Conservation (phyloP, 2,797 vertebrate species). For the Phoxinus dragarum region DNA sequence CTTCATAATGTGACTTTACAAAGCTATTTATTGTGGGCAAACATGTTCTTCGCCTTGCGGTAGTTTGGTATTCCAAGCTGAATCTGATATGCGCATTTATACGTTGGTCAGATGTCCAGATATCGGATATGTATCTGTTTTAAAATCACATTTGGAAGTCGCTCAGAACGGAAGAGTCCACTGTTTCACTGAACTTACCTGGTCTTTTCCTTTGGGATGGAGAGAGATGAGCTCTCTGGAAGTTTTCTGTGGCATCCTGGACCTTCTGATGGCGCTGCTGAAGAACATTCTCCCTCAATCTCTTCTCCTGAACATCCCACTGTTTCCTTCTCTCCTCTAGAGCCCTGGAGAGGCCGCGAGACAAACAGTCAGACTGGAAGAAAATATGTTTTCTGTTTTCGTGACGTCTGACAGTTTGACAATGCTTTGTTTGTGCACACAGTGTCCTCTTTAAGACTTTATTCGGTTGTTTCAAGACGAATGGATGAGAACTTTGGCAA, state of each 20-base stretch:
- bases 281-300: slow-evolving; percentile 83
- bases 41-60: too few relatives aligned
- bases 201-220: slow-evolving; percentile 77
- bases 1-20: too few relatives aligned
- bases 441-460: not conserved
- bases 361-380: not conserved
- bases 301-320: slow-evolving; percentile 84
- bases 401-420: not conserved
- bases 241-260: slow-evolving; percentile 89
- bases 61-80: too few relatives aligned
- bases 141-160: too few relatives aligned
- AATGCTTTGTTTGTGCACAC: not conserved
- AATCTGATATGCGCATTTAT: too few relatives aligned
- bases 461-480: not conserved
- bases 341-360: slow-evolving; percentile 73
- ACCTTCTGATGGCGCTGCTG: slow-evolving; percentile 84
- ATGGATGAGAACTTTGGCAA: slow-evolving; percentile 13
- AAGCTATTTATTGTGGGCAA: too few relatives aligned
- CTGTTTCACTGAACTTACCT: slow-evolving; percentile 71
- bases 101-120: too few relatives aligned
- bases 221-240: slow-evolving; percentile 83
- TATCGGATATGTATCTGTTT: too few relatives aligned
- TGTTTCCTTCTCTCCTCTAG: slow-evolving; percentile 85
- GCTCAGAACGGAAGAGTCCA: too few relatives aligned
- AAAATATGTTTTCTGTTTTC: not conserved